Conservation (phyloP, 2,888 invertebrate genomes). For the Yponomeuta sedellus region DNA sequence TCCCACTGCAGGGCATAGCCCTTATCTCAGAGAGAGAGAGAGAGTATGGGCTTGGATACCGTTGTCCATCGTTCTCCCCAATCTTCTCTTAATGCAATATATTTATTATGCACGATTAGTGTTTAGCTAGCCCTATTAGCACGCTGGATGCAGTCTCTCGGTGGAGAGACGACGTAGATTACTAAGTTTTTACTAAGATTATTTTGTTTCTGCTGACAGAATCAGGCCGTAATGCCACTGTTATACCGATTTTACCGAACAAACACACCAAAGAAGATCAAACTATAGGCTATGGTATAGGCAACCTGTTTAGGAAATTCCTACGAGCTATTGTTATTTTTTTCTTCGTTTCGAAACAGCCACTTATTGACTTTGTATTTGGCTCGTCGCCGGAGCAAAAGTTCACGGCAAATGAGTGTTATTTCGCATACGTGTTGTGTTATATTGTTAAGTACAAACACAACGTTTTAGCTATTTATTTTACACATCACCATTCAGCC, state of each 20-base stretch:
- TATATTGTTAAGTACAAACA: background rate
- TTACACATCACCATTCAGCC: background rate
- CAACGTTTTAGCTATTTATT: background rate
- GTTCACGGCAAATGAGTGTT: slow-evolving; percentile 2
- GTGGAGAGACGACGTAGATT: too few relatives aligned
- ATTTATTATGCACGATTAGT: too few relatives aligned
- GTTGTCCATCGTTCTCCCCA: too few relatives aligned
- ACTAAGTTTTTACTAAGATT: too few relatives aligned
- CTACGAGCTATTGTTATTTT: slow-evolving; percentile 68
- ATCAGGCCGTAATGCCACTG: slow-evolving; percentile 20
- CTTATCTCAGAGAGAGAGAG: too few relatives aligned
- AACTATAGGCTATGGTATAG: background rate
- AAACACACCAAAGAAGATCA: background rate
- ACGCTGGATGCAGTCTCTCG: too few relatives aligned
- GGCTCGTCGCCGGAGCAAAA: slow-evolving; percentile 17
- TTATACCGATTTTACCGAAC: background rate
- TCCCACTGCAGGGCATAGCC: too few relatives aligned
- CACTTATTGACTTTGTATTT: slow-evolving; percentile 24
- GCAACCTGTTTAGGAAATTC: slow-evolving; percentile 35
- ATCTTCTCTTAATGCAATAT: too few relatives aligned
- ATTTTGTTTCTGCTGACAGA: background rate
- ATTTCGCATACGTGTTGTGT: background rate
- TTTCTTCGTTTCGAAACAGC: slow-evolving; percentile 46
- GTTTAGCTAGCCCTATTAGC: too few relatives aligned
- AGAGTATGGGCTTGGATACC: too few relatives aligned